Base-by-base conservation (phyloP, 37 sponge, comb jelly and placozoan species). In the Axinella damicornis region DNA sequence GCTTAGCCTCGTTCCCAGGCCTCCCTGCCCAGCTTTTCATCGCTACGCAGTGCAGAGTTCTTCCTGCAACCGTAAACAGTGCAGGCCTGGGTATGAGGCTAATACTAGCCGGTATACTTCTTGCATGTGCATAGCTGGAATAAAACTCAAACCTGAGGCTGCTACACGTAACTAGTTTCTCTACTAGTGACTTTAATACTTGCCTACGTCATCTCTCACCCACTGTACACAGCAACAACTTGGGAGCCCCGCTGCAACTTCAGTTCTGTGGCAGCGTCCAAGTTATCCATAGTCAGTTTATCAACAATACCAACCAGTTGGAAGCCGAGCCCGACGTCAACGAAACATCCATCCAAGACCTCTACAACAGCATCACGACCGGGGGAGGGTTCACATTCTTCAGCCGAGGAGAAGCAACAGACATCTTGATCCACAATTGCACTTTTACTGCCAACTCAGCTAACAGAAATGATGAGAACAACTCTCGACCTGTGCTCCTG, bases 331-430 rank as follows among this genome's bases (percentile, higher is more conserved):
- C 67, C 4, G 68, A 70, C 21, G 60, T 37, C 19, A 56, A 78
- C 15, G 80, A 82, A n/a, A 82, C 82, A 0, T 38, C 40, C 28
- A 71, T 89, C 40, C 68, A 76, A 0, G 69, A 76, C 0, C 76
- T 80, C 33, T 84, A 74, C 53, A 16, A 46, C 21, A 62, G 25
- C 17, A 56, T 89, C 19, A 82, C 85, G 5, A 82, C 78, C 15
- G 77, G 83, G 19, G 94, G 94, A 0, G 90, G 79, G 13, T 37
- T 93, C n/a, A 93, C 90, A 5, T 65, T 83, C 41, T 86, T 86
- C 83, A 53, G 73, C 13, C n/a, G 19, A 54, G 62, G 53, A 21
- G 19, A 52, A n/a, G n/a, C 57, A 11, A 73, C 59, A 2, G 57
- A 70, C 4, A 39, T 90, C 19, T 15, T 66, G 1, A 82, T 93